Conservation (phyloP, 2,888 invertebrate species). For the Nymphalis urticae region DNA sequence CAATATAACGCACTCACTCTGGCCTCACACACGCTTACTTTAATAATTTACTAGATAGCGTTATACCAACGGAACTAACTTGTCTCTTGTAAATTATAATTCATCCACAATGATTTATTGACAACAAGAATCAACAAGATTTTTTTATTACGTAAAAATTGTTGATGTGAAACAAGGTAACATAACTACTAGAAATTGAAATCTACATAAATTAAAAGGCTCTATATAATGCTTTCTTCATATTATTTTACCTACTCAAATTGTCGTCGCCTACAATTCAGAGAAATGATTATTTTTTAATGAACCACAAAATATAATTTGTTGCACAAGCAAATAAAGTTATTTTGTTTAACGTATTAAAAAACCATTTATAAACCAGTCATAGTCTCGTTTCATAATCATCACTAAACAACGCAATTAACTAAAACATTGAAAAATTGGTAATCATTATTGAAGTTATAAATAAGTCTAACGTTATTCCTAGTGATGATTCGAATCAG, state of each 20-base stretch:
- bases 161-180: too few relatives aligned
- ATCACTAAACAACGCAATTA: neutral
- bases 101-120: neutral
- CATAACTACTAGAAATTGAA: neutral
- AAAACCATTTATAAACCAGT: neutral
- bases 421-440: neutral
- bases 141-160: too few relatives aligned
- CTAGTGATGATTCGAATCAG: conserved; percentile 6
- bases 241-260: too few relatives aligned
- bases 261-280: too few relatives aligned
- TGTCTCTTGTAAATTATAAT: neutral
- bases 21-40: neutral
- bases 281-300: too few relatives aligned
- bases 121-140: too few relatives aligned
- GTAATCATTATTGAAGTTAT: neutral
- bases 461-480: neutral
- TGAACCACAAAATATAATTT: too few relatives aligned
- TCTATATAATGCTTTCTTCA: too few relatives aligned
- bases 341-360: neutral
- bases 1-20: neutral
- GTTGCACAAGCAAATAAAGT: too few relatives aligned
- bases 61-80: conserved; percentile 5
- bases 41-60: conserved; percentile 4
- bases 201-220: neutral
- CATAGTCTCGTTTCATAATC: neutral